Evolutionary conservation across 1,140 invertebrate genomes (phyloP).

Genomic region (Aphidius gifuensis): DNA sequence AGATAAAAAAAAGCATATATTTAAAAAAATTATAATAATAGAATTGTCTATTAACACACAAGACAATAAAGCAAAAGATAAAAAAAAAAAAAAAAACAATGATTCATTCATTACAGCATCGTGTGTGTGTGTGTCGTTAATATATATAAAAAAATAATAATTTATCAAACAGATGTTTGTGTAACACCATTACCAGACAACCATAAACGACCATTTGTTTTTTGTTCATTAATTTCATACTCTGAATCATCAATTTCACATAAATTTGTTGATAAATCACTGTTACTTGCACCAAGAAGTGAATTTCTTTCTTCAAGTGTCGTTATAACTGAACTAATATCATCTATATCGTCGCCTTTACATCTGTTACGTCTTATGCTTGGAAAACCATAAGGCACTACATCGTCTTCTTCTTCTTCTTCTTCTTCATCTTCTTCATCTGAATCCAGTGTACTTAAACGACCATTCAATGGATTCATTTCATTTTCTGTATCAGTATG

Average conservation of each 20-base stretch:
- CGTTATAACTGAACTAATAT: slow-evolving; percentile 59
- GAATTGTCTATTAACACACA: no score
- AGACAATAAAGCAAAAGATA: no score
- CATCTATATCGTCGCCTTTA: slow-evolving; percentile 52
- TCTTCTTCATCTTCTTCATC: slow-evolving; percentile 57
- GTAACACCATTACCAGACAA: slow-evolving; percentile 54
- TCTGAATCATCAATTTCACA: slow-evolving; percentile 94
- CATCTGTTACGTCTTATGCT: slow-evolving; percentile 59
- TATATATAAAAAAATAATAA: slow-evolving; percentile 16
- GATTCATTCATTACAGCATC: neutral
- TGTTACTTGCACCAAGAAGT: slow-evolving; percentile 71
- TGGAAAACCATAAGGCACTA: slow-evolving; percentile 68
- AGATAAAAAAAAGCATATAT: neutral
- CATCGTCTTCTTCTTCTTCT: slow-evolving; percentile 60
- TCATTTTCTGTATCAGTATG: slow-evolving; percentile 67
- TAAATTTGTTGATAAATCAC: slow-evolving; percentile 81
- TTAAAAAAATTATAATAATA: neutral
- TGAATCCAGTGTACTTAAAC: slow-evolving; percentile 48
- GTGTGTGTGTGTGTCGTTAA: neutral
- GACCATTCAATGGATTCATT: slow-evolving; percentile 53
- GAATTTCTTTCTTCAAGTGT: slow-evolving; percentile 71
- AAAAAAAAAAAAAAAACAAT: neutral
- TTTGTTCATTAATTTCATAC: slow-evolving; percentile 61
- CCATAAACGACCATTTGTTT: slow-evolving; percentile 54
- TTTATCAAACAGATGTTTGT: slow-evolving; percentile 61